Evolutionary conservation across 30 jellyfish, hydroid and myxozoan genomes (phyloP).

Genomic region (Aurelia aurita): DNA sequence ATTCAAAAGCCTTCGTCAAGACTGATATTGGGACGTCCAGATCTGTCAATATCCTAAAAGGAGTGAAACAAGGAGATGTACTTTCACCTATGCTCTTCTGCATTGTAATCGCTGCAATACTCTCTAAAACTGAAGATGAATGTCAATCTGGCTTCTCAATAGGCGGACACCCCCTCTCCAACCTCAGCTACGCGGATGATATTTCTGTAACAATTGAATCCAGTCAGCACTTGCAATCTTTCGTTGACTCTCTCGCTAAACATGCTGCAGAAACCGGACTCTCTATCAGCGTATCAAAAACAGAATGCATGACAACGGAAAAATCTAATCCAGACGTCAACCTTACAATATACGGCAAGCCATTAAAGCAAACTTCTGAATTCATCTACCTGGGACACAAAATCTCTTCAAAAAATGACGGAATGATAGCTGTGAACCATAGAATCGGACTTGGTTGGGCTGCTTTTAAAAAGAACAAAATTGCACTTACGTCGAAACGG

Average conservation of each 20-base stretch:
- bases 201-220: background rate
- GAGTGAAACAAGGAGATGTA: slow-evolving; percentile 40
- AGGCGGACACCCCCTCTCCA: slow-evolving; percentile 27
- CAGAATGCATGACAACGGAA: slow-evolving; percentile 53
- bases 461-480: slow-evolving; percentile 4
- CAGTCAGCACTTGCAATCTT: background rate
- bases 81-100: slow-evolving; percentile 19
- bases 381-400: slow-evolving; percentile 18
- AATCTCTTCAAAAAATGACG: slow-evolving; percentile 22
- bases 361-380: no score
- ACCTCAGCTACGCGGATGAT: slow-evolving; percentile 18
- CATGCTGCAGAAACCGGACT: no score
- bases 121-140: background rate
- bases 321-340: background rate
- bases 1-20: slow-evolving; percentile 9
- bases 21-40: slow-evolving; percentile 27
- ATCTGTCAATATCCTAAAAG: slow-evolving; percentile 19
- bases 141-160: slow-evolving; percentile 15
- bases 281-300: no score
- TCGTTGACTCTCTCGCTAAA: slow-evolving; percentile 5
- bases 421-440: slow-evolving; percentile 23
- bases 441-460: slow-evolving; percentile 37
- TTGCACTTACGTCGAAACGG: slow-evolving; percentile 1
- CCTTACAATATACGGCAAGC: slow-evolving; percentile 10
- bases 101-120: slow-evolving; percentile 14